A percentile compares a stretch with the other conserved stretches of the same genome.
Conservation (phyloP, 2,797 vertebrate species). For the Lagocephalus sceleratus region DNA sequence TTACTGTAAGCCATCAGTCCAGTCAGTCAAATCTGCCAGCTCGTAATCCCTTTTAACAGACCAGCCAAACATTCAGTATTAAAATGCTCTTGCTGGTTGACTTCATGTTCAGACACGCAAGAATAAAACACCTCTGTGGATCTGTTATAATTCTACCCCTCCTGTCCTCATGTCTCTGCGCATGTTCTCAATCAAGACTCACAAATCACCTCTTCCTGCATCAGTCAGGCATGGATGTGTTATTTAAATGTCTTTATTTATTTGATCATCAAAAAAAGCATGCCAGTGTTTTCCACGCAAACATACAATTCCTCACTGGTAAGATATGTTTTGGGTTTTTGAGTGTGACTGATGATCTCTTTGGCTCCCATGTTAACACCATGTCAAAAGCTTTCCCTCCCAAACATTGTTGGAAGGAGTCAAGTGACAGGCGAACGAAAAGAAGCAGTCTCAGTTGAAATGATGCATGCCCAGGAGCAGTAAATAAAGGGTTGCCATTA, state of each 20-base stretch:
- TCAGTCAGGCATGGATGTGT: not conserved
- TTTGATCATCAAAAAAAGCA: not conserved
- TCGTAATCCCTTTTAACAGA: slow-evolving; percentile 3
- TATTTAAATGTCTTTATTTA: not conserved
- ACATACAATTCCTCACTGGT: too few relatives aligned
- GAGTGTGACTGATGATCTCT: slow-evolving; percentile 50
- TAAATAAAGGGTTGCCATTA: slow-evolving; percentile 74
- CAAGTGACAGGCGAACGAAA: slow-evolving; percentile 77
- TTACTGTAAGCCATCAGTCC: too few relatives aligned
- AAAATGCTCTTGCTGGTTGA: slow-evolving; percentile 4
- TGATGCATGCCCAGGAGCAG: slow-evolving; percentile 67
- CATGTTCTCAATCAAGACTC: slow-evolving; percentile 6
- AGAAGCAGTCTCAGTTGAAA: slow-evolving; percentile 71
- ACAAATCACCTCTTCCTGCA: not conserved
- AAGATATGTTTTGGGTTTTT: not conserved
- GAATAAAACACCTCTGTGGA: slow-evolving; percentile 16
- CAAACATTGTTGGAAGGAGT: slow-evolving; percentile 58
- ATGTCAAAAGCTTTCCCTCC: slow-evolving; percentile 59
- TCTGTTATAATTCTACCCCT: slow-evolving; percentile 28
- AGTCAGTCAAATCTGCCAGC: not conserved
- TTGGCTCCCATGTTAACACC: slow-evolving; percentile 37
- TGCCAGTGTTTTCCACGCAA: too few relatives aligned
- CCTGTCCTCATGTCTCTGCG: slow-evolving; percentile 25
- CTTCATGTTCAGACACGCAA: slow-evolving; percentile 17
- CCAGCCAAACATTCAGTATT: not conserved